phyloP scores from a whole-genome alignment of 1,140 invertebrate genomes.

The Brachionus sp. region DNA sequence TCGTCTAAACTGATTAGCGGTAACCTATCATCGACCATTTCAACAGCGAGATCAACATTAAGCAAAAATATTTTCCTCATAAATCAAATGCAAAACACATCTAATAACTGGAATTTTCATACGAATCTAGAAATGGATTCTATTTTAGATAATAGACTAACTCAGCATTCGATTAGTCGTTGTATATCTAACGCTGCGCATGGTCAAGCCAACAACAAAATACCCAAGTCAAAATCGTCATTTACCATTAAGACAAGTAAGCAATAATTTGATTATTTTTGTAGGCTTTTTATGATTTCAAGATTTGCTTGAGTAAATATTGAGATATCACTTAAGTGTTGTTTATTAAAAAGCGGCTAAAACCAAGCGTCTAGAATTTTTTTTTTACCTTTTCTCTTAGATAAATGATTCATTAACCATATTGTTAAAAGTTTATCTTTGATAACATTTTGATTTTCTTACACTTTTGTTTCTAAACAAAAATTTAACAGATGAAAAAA shows the following conservation, averaged over 20 bases:
- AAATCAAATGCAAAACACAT: not conserved
- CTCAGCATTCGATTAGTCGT: not conserved
- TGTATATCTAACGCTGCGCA: not conserved
- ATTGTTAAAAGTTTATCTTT: not conserved
- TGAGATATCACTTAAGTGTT: not conserved
- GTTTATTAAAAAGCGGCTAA: not conserved
- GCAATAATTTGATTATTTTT: not conserved
- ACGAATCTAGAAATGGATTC: conserved; percentile 38
- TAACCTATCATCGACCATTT: conserved; percentile 33
- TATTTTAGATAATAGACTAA: conserved; percentile 25
- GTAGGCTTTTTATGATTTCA: not conserved
- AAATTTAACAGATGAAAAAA: too few relatives aligned
- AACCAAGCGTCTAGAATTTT: not conserved
- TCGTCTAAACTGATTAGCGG: conserved; percentile 10
- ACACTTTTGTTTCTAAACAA: not conserved
- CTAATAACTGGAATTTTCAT: conserved; percentile 28
- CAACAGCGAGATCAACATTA: conserved; percentile 27
- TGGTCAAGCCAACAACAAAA: not conserved
- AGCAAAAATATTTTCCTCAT: conserved; percentile 24
- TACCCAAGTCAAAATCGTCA: conserved; percentile 21
- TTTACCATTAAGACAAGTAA: conserved; percentile 27
- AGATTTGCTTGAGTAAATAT: not conserved
- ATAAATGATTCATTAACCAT: not conserved
- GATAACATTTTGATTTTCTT: not conserved
- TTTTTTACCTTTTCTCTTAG: not conserved